A percentile compares a stretch with the other conserved stretches of the same genome.
These are phyloP conservation scores for Oncopeltus fasciatus DNA, from an alignment of 1,140 invertebrate genomes.

Conservation along the genomic window DNA sequence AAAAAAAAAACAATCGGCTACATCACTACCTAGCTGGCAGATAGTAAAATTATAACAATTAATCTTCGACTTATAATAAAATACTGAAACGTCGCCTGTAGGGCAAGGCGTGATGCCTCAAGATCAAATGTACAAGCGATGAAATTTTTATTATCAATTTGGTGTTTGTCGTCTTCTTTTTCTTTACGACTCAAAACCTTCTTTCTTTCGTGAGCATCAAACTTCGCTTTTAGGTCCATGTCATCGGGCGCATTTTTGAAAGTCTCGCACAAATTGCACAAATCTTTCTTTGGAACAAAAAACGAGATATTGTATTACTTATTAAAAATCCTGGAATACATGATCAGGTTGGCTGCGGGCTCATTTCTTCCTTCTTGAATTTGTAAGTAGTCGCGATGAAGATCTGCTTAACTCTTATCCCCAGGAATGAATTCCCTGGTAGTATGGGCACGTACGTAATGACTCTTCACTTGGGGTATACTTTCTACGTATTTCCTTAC, in stretches of 20 bases:
- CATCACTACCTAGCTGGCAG: not conserved
- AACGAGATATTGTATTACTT: constrained; percentile 20
- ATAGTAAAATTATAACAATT: not conserved
- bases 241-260: constrained; percentile 15
- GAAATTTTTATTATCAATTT: too few relatives aligned
- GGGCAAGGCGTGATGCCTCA: too few relatives aligned
- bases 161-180: too few relatives aligned
- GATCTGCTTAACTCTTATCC: not conserved
- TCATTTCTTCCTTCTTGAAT: constrained; percentile 11
- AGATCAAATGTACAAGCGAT: too few relatives aligned
- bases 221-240: not conserved
- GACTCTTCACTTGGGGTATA: constrained; percentile 15
- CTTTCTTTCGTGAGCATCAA: too few relatives aligned
- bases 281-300: too few relatives aligned
- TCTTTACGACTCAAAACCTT: too few relatives aligned
- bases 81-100: too few relatives aligned
- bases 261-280: constrained; percentile 15
- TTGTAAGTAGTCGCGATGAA: constrained; percentile 8
- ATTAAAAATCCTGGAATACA: constrained; percentile 21
- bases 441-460: constrained; percentile 11
- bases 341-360: constrained; percentile 14
- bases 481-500: constrained; percentile 10
- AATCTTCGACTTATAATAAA: too few relatives aligned
- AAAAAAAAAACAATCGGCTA: not conserved
- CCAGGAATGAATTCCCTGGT: constrained; percentile 16